A percentile compares a stretch with the other conserved stretches of the same genome.
phyloP scores from a whole-genome alignment of 2,888 invertebrate species.

The Macrophya annulata region DNA sequence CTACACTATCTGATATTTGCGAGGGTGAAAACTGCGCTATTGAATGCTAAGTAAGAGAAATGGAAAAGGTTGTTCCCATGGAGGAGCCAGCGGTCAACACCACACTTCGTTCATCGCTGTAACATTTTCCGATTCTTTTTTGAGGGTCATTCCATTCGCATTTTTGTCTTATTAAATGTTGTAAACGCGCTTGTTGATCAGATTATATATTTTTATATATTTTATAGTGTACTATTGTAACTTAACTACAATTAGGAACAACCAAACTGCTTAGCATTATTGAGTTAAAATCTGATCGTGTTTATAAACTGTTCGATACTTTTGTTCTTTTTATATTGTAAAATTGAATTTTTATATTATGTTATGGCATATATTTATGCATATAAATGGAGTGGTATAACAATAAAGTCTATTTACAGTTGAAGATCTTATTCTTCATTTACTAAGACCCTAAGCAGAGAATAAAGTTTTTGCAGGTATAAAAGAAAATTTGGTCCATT shows the following conservation, averaged over 20 bases:
- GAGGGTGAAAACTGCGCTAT: conserved; percentile 85
- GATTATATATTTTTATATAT: background rate
- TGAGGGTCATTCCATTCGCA: no score
- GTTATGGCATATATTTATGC: background rate
- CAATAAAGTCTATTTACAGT: conserved; percentile 7
- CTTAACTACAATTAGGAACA: no score
- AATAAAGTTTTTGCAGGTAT: background rate
- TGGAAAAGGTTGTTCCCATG: no score
- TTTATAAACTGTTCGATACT: no score
- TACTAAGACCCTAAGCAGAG: no score
- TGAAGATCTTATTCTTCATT: background rate
- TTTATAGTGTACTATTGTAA: background rate
- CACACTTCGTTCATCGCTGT: background rate
- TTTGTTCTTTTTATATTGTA: no score
- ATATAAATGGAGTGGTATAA: conserved; percentile 20
- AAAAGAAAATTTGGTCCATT: background rate
- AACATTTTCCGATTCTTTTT: no score
- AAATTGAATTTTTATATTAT: no score
- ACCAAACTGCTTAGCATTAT: no score
- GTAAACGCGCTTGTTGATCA: no score
- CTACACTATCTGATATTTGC: conserved; percentile 92
- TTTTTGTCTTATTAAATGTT: no score
- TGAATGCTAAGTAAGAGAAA: conserved; percentile 69
- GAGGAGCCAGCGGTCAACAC: background rate
- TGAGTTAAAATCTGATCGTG: no score